These are phyloP conservation scores for Drosophila limbata DNA, from an alignment of 2,888 invertebrate genomes.

Conservation along the genomic window DNA sequence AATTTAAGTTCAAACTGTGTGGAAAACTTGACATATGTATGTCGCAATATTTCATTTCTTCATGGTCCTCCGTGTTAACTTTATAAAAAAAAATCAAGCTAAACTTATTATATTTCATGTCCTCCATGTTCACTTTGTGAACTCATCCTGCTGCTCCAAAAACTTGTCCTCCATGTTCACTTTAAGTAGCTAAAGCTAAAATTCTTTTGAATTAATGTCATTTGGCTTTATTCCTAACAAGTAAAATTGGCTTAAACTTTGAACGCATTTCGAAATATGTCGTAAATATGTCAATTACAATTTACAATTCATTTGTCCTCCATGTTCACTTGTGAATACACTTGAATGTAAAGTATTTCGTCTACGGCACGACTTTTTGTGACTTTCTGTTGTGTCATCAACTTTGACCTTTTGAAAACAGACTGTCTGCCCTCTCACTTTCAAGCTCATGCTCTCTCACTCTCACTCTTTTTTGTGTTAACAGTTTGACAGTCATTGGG, in stretches of 20 bases:
- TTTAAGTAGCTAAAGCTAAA: background rate
- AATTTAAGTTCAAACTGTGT: background rate
- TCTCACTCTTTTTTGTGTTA: background rate
- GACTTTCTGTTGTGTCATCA: conserved; percentile 43
- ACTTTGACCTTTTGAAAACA: conserved; percentile 68
- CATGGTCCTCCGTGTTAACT: background rate
- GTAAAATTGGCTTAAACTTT: background rate
- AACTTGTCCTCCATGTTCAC: background rate
- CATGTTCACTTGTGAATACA: background rate
- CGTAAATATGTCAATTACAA: background rate
- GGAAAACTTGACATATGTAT: background rate
- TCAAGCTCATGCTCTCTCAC: background rate
- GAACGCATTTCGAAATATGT: background rate
- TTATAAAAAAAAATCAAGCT: background rate
- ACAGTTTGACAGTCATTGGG: conserved; percentile 64
- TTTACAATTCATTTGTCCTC: background rate
- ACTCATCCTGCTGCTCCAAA: background rate
- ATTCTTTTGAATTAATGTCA: background rate
- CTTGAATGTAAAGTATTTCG: conserved; percentile 11
- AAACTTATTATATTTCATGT: too few relatives aligned
- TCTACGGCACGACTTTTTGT: background rate
- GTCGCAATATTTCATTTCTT: background rate
- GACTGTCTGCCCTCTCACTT: conserved; percentile 20
- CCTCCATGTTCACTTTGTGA: background rate
- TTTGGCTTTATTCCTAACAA: background rate